These are phyloP conservation scores for Cirrhinus mrigala DNA, from an alignment of 2,797 vertebrate species.

Conservation along the genomic window DNA sequence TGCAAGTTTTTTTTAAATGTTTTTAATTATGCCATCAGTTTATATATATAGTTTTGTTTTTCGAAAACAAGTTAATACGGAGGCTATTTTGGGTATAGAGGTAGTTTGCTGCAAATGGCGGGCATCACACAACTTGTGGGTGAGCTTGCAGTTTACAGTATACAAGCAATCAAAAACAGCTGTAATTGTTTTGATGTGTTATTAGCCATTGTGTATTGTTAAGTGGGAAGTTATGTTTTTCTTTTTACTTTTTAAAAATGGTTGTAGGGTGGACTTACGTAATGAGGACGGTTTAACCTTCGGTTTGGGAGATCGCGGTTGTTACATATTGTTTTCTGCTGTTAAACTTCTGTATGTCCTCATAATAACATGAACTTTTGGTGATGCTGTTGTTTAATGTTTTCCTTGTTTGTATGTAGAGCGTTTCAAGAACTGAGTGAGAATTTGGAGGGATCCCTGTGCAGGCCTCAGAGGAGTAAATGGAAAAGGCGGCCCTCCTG, in stretches of 20 bases:
- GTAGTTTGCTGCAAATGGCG: slow-evolving; percentile 42
- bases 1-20: fast-evolving
- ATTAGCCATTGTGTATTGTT: too few species aligned
- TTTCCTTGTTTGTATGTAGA: slow-evolving; percentile 53
- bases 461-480: slow-evolving; percentile 74
- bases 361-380: background rate
- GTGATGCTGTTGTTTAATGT: background rate
- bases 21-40: too few species aligned
- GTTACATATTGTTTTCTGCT: background rate
- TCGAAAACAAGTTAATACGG: too few species aligned
- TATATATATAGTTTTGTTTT: background rate
- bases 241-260: background rate
- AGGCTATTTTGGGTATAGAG: background rate
- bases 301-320: background rate
- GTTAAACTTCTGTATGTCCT: too few species aligned
- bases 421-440: slow-evolving; percentile 82
- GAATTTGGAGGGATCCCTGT: slow-evolving; percentile 77
- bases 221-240: too few species aligned
- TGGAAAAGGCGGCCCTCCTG: slow-evolving; percentile 71
- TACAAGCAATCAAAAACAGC: background rate
- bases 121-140: slow-evolving; percentile 18
- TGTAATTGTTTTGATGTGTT: background rate
- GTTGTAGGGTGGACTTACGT: background rate
- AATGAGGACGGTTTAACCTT: background rate
- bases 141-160: background rate